Base-by-base conservation (phyloP, 1,140 invertebrate species). In the Ganaspis sp. region DNA sequence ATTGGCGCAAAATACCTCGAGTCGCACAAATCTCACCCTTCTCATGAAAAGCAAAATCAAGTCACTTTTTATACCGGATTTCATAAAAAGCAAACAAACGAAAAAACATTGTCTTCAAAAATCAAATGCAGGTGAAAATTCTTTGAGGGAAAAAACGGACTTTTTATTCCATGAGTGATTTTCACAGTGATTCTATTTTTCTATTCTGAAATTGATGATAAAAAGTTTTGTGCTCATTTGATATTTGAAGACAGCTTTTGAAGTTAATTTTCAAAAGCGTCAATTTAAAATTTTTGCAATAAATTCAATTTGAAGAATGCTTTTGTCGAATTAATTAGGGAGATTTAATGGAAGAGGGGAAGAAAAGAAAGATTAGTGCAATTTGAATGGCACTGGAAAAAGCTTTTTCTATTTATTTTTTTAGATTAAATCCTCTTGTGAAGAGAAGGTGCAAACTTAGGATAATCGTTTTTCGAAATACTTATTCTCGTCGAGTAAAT, bases 41-140 rank as follows among this genome's bases (percentile, higher is more conserved):
- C n/a, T n/a, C n/a, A n/a, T n/a, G n/a, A n/a, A n/a, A n/a, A n/a
- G n/a, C n/a, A 64, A 26, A 49, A 26, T 15, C 26, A 11, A 64
- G 6, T 26, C 58, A 64, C 58, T 64, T 64, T 64, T 64, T 64
- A 64, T 64, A 64, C 12, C 15, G 5, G 23, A 64, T 49, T 49
- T 49, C 15, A 73, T 69, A 72, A 80, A 19, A 77, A 80, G 15
- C 74, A 72, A 42, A 21, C 9, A 2, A 0, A n/a, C 5, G 54
- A 21, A 34, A 64, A 21, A n/a, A 21, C 11, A 17, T 64, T 64
- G 12, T 38, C 21, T 40, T 26, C 17, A 70, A 70, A 70, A 40
- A 42, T 40, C 11, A 40, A 70, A 38, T 70, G 6, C 19, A 58
- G n/a, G n/a, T n/a, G n/a, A n/a, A n/a, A n/a, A n/a, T n/a, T n/a